A percentile compares a stretch with the other conserved stretches of the same genome.
These are phyloP conservation scores for Axis porcinus DNA, from an alignment of 2,113 vertebrate genomes.

Conservation along the genomic window DNA sequence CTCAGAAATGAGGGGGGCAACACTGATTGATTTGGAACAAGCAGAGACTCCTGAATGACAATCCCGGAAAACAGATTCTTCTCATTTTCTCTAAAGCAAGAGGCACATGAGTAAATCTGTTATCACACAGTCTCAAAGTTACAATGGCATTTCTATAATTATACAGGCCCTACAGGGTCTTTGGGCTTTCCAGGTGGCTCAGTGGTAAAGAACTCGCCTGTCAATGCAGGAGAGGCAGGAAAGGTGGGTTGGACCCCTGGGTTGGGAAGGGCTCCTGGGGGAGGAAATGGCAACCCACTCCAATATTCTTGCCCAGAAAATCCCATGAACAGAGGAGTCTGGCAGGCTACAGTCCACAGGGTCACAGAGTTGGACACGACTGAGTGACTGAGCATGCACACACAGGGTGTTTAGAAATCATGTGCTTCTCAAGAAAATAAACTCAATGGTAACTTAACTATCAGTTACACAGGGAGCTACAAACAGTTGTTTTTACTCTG, in stretches of 20 bases:
- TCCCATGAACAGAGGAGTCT: not conserved
- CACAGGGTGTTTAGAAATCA: not conserved
- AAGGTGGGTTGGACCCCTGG: not conserved
- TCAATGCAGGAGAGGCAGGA: not conserved
- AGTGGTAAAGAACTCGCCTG: not conserved
- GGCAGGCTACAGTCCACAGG: not conserved
- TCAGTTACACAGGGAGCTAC: not conserved
- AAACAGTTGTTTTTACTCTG: not conserved
- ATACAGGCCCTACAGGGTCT: not conserved
- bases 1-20: not conserved
- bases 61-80: not conserved
- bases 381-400: not conserved
- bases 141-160: not conserved
- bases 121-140: not conserved
- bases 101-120: not conserved
- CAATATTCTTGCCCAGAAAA: not conserved
- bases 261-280: not conserved
- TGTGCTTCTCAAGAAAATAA: slow-evolving; percentile 10
- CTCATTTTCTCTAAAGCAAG: slow-evolving; percentile 17
- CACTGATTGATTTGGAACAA: not conserved
- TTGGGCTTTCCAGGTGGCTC: not conserved
- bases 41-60: not conserved
- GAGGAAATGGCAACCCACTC: not conserved
- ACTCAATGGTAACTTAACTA: not conserved
- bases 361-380: not conserved